Evolutionary conservation across 2,113 vertebrate species (phyloP).

Genomic region (Myiopsitta monachus): DNA sequence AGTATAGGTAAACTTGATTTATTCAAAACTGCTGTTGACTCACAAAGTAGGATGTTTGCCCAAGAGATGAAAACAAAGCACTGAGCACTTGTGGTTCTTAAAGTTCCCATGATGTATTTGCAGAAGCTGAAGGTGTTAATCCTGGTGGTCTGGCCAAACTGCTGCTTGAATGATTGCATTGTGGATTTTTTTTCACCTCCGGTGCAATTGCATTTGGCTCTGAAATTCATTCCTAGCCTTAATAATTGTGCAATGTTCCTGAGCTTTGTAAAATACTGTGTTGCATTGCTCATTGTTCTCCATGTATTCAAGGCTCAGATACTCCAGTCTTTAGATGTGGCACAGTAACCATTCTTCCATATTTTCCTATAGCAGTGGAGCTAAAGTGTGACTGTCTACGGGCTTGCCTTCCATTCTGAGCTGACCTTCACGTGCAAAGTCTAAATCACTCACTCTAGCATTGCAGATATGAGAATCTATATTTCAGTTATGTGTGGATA

Average conservation of each 20-base stretch:
- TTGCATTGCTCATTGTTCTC: neutral
- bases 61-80: neutral
- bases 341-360: neutral
- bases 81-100: neutral
- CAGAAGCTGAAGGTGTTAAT: constrained; percentile 20
- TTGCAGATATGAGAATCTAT: neutral
- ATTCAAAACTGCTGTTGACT: neutral
- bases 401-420: neutral
- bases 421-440: neutral
- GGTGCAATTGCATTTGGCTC: neutral
- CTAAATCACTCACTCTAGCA: neutral
- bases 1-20: neutral
- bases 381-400: neutral
- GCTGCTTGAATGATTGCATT: neutral
- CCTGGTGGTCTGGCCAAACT: neutral
- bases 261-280: neutral
- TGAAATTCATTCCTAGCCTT: neutral
- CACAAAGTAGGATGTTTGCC: neutral
- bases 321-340: neutral
- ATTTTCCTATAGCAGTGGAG: neutral
- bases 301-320: neutral
- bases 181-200: neutral
- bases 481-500: neutral
- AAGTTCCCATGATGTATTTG: neutral
- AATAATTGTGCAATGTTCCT: neutral